A percentile compares a stretch with the other conserved stretches of the same genome.
Conservation (phyloP, 2,888 invertebrate species). For the Cheilosia grossa region DNA sequence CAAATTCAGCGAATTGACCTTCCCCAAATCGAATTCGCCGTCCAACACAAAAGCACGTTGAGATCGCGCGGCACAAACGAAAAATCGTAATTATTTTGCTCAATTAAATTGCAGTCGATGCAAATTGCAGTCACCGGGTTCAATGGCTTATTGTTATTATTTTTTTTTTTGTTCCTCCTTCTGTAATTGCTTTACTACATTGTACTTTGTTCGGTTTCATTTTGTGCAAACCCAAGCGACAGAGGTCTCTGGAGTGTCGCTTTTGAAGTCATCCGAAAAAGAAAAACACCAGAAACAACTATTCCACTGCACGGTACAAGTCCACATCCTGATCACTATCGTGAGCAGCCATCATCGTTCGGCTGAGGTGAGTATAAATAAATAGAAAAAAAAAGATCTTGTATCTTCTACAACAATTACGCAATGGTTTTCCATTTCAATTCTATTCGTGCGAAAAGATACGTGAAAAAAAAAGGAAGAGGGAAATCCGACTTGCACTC, state of each 20-base stretch:
- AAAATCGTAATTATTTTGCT: constrained; percentile 66
- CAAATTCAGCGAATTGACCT: constrained; percentile 67
- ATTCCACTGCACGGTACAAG: constrained; percentile 9
- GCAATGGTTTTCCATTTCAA: constrained; percentile 53
- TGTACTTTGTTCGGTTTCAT: neutral
- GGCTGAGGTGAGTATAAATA: constrained; percentile 15
- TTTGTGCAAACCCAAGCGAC: constrained; percentile 3
- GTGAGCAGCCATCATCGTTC: constrained; percentile 8
- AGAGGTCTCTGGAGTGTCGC: constrained; percentile 9
- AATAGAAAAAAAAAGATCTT: constrained; percentile 8
- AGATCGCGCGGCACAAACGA: constrained; percentile 44
- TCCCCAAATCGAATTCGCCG: constrained; percentile 54
- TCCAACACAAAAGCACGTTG: constrained; percentile 16
- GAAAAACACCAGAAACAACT: neutral
- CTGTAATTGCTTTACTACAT: constrained; percentile 2
- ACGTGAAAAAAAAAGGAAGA: constrained; percentile 35
- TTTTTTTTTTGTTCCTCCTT: neutral
- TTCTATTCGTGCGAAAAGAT: constrained; percentile 37
- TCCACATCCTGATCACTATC: constrained; percentile 48
- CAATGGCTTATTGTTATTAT: constrained; percentile 66
- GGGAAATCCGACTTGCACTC: constrained; percentile 60
- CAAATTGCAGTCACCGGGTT: constrained; percentile 70
- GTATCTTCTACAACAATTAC: constrained; percentile 44
- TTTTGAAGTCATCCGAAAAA: constrained; percentile 21
- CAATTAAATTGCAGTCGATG: constrained; percentile 71